Evolutionary conservation across 1,140 invertebrate genomes (phyloP), one percentile per base, ranked within the genome.

Genomic region (Heliconius eleuchia): DNA sequence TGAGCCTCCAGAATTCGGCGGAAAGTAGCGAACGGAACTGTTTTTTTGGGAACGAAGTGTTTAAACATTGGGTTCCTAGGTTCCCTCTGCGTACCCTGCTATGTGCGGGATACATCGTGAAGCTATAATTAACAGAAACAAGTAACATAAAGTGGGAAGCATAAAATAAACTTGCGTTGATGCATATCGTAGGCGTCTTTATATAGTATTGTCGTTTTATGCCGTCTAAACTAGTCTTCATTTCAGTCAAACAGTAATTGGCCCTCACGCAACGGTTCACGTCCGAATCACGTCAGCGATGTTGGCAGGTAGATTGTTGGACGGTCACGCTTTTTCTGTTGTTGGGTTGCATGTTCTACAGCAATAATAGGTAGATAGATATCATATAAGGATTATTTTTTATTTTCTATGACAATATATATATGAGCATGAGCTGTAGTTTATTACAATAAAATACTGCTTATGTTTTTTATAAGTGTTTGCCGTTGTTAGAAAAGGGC

Each of bases 181-280:
- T 19, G 3, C 0, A 30, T 66, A 16, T 27, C 3, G 27, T 27
- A 66, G 60, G 11, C 11, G 27, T 27, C 60, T 27, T 66, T 66
- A 66, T 6, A 57, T 6, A 23, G n/a, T 66, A 30, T 66, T 66
- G 27, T 27, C 13, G 60, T 66, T 30, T 66, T 66, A 66, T 66
- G 60, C 60, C 23, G n/a, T 11, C 23, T 60, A 60, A 52, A 66
- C 70, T 71, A 46, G 46, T 39, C 60, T 52, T 46, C 55, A 76
- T 70, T 34, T 76, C n/a, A 34, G 6, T 16, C 13, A 30, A 66
- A 57, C 73, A 80, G 79, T 77, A 74, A 83, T 80, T 70, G 82
- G 42, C n/a, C 34, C 74, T 60, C 82, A 83, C 82, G 82, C 79
- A 75, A 83, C 37, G 60, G 60, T 83, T 80, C 82, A 80, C 79